Percentiles rank a stretch among this genome's conserved stretches.
Conservation (phyloP, 2,113 vertebrate genomes). For the Rattus rattus region DNA sequence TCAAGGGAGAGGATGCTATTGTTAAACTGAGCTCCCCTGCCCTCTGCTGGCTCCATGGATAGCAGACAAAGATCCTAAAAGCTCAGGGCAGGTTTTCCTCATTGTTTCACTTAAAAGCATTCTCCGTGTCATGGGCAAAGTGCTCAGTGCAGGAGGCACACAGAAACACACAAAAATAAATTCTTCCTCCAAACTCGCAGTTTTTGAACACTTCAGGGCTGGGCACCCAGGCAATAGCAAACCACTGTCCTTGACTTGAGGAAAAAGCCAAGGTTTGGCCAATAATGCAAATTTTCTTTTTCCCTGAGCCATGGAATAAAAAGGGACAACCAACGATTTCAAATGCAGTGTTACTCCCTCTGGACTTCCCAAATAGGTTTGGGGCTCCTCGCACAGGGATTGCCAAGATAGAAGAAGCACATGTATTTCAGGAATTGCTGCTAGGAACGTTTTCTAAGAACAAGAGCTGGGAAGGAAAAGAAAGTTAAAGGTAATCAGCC, state of each 20-base stretch:
- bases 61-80: not conserved
- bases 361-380: not conserved
- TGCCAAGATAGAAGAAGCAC: accelerated
- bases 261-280: not conserved
- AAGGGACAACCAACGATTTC: not conserved
- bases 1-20: not conserved
- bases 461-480: not conserved
- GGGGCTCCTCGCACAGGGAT: not conserved
- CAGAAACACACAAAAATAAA: not conserved
- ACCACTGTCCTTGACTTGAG: not conserved
- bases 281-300: not conserved
- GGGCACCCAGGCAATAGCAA: not conserved
- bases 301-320: not conserved
- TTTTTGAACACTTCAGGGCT: not conserved
- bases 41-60: slow-evolving; percentile 46
- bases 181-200: not conserved
- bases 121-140: not conserved
- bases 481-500: not conserved
- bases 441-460: not conserved
- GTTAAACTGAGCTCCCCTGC: slow-evolving; percentile 60
- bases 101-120: not conserved
- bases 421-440: not conserved
- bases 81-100: not conserved
- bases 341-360: not conserved
- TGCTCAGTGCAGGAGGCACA: not conserved